Evolutionary conservation across 1,140 invertebrate genomes (phyloP), one percentile per base, ranked within the genome.

Genomic region (Euura lappo): DNA sequence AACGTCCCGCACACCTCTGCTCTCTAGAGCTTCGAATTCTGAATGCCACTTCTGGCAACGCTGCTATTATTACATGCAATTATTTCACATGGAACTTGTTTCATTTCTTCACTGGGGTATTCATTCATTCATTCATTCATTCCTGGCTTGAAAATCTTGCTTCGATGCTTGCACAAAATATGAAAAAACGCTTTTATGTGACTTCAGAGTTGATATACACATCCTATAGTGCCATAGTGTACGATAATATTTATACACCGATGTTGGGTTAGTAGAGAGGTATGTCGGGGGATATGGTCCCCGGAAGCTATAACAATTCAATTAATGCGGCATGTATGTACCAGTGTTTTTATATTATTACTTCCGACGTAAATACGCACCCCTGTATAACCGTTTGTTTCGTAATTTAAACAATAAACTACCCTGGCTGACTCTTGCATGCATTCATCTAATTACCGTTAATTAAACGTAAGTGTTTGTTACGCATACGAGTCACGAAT

Each of bases 261-360:
- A 60, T 60, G 51, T 11, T 11, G 10, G 51, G 51, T 60, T n/a
- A 60, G 13, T n/a, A 4, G 51, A n/a, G 51, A 11, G 51, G 13
- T 6, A 60, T n/a, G 10, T 60, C 13, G 13, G 51, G 51, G 51
- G 51, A 11, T 60, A 60, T n/a, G 51, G 51, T 11, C 47, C 51
- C 51, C 51, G 51, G 51, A 60, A 60, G 51, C 51, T n/a, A 60
- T 60, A 60, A 60, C 51, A 60, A 60, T 60, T 60, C 51, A 60
- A 60, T 60, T 60, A 60, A 60, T 60, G 4, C 5, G 6, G 51
- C 13, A n/a, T 11, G 13, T 60, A n/a, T 11, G 13, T 60, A 60
- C 51, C 5, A 60, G 51, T n/a, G 51, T 60, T 60, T 60, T 8
- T 60, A 60, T 60, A 60, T 60, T 60, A 60, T 60, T 60, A n/a